phyloP scores from a whole-genome alignment of 2,113 vertebrate genomes.

The Albula goreensis region DNA sequence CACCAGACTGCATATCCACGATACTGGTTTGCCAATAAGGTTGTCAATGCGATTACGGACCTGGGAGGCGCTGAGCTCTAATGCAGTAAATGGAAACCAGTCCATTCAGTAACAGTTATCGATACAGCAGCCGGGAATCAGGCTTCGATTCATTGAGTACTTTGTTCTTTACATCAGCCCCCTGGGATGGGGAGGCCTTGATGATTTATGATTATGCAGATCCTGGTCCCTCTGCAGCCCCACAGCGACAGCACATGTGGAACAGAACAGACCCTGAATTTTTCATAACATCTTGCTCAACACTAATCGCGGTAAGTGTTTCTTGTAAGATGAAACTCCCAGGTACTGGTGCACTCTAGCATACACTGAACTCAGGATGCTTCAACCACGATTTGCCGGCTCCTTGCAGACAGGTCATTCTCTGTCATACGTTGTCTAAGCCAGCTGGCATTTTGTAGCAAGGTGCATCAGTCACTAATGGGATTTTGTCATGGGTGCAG shows the following conservation, averaged over 20 bases:
- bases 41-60: conserved; percentile 17
- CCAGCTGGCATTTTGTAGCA: not conserved
- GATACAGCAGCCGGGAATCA: conserved; percentile 15
- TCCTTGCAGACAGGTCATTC: not conserved
- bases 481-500: not conserved
- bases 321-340: conserved; percentile 12
- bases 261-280: not conserved
- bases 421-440: not conserved
- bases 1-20: not conserved
- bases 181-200: not conserved
- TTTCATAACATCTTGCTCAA: conserved; percentile 17
- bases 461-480: not conserved
- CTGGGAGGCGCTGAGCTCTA: conserved; percentile 9
- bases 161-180: conserved; percentile 12
- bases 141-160: conserved; percentile 22
- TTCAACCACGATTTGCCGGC: not conserved
- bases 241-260: not conserved
- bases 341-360: conserved; percentile 10
- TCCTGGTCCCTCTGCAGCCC: not conserved
- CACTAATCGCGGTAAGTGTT: conserved; percentile 20
- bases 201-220: conserved; percentile 9
- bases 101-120: conserved; percentile 19
- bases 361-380: too few relatives aligned
- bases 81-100: conserved; percentile 22
- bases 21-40: conserved; percentile 16